Evolutionary conservation across 2,797 vertebrate species (phyloP).

Genomic region (Pogonophryne albipinna): DNA sequence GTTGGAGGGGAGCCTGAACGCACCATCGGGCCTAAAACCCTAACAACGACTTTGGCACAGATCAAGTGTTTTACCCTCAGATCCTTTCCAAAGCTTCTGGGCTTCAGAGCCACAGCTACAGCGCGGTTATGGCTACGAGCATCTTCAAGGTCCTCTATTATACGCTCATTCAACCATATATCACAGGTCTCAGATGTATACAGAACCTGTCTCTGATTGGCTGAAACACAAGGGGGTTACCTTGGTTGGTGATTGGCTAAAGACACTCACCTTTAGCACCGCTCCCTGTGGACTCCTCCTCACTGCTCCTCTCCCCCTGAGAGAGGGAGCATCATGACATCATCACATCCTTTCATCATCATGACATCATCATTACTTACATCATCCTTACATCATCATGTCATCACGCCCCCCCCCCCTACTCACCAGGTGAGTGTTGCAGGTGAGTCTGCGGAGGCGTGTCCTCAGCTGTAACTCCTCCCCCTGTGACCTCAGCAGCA

Average conservation of each 20-base stretch:
- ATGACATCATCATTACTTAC: neutral
- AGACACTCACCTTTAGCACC: slow-evolving; percentile 49
- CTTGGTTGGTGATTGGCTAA: neutral
- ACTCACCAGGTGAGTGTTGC: slow-evolving; percentile 57
- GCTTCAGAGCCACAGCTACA: no score
- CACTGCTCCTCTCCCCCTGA: slow-evolving; percentile 64
- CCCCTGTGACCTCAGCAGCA: slow-evolving; percentile 88
- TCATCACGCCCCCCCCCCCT: slow-evolving; percentile 1
- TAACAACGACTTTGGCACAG: no score
- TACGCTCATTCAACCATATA: no score
- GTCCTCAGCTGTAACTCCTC: slow-evolving; percentile 85
- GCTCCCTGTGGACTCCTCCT: slow-evolving; percentile 40
- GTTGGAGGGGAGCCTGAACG: no score
- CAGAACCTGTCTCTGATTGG: no score
- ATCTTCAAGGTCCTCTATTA: neutral
- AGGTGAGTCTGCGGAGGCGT: slow-evolving; percentile 81
- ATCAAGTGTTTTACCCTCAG: no score
- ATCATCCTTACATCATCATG: neutral
- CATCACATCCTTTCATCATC: neutral
- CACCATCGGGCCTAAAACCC: no score
- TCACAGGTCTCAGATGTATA: no score
- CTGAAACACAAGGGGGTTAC: neutral
- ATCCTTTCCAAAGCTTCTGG: no score
- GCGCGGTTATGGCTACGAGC: no score
- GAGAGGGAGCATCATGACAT: slow-evolving; percentile 22